A percentile compares a stretch with the other conserved stretches of the same genome.
Conservation (phyloP, 2,888 invertebrate genomes). For the Deilephila porcellus region DNA sequence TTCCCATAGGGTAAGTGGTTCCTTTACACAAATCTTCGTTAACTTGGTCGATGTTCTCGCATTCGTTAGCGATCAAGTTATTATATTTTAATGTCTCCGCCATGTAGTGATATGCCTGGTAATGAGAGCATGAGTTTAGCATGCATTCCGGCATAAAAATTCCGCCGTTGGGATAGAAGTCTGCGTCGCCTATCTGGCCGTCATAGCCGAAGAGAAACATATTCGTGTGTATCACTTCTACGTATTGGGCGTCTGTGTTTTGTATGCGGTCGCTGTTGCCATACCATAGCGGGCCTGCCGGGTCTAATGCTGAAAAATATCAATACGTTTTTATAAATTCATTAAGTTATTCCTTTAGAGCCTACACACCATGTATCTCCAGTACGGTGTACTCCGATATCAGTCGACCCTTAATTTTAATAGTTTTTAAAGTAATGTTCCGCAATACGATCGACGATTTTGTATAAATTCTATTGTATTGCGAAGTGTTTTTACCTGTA, state of each 20-base stretch:
- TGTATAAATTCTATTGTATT: too few species aligned
- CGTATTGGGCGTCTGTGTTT: constrained; percentile 63
- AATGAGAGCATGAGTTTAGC: constrained; percentile 64
- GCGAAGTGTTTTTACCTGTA: constrained; percentile 56
- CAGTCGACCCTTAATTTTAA: too few species aligned
- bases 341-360: too few species aligned
- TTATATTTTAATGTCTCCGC: constrained; percentile 60
- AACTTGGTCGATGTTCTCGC: constrained; percentile 51
- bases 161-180: constrained; percentile 73
- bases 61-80: constrained; percentile 60
- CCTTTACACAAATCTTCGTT: constrained; percentile 55
- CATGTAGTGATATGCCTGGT: constrained; percentile 61
- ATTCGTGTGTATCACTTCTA: constrained; percentile 76
- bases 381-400: too few species aligned
- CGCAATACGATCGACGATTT: too few species aligned
- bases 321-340: too few species aligned
- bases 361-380: too few species aligned
- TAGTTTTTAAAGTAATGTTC: too few species aligned
- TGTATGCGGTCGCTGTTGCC: constrained; percentile 52
- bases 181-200: constrained; percentile 63
- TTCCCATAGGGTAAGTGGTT: constrained; percentile 56
- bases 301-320: constrained; percentile 64
- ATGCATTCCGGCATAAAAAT: constrained; percentile 67
- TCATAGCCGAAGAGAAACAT: constrained; percentile 55
- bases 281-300: constrained; percentile 70